Percentiles rank a stretch among this genome's conserved stretches.
phyloP scores from a whole-genome alignment of 2,113 vertebrate species.

The Oxygymnocypris stewartii region DNA sequence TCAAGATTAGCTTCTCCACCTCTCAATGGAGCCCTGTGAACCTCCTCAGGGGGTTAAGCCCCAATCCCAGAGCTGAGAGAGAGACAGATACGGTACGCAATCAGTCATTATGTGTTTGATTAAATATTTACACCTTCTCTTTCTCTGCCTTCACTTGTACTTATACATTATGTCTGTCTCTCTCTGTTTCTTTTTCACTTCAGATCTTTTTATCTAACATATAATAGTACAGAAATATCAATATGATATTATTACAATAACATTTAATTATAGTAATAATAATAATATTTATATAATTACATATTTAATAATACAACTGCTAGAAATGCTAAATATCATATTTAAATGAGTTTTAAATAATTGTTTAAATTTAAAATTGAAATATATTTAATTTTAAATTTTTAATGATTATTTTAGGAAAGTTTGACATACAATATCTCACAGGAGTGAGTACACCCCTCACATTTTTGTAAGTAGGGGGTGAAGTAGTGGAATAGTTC shows the following conservation, averaged over 20 bases:
- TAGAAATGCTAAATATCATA: background rate
- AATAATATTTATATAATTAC: no score
- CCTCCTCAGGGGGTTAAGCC: conserved; percentile 68
- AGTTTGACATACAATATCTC: no score
- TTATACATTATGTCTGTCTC: background rate
- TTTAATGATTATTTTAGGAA: no score
- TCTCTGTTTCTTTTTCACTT: background rate
- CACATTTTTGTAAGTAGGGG: no score
- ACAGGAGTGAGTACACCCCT: no score
- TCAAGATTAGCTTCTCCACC: conserved; percentile 67
- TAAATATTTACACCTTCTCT: background rate
- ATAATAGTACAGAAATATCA: background rate
- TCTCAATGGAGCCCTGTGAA: conserved; percentile 62
- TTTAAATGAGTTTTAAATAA: background rate
- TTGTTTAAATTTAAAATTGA: no score
- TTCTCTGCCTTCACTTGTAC: background rate
- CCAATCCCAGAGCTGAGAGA: conserved; percentile 52
- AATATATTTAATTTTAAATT: no score
- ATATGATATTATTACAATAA: background rate
- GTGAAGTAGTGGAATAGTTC: no score
- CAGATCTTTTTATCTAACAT: background rate
- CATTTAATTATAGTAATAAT: no score
- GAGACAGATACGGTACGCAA: background rate
- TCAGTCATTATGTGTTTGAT: background rate
- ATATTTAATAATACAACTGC: background rate